Conservation (phyloP, 2,888 invertebrate species). For the Ernsta delagoae region DNA sequence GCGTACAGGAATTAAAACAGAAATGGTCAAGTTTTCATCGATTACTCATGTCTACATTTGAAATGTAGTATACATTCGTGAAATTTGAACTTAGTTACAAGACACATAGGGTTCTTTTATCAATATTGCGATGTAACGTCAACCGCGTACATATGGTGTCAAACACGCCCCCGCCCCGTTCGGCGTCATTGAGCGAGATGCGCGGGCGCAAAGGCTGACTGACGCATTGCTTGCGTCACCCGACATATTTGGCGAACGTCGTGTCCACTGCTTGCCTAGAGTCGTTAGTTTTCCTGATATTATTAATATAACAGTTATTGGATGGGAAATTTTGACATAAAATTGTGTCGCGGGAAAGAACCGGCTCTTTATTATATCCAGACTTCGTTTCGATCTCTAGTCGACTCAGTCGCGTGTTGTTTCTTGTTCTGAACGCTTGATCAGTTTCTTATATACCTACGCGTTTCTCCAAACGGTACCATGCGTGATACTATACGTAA, state of each 20-base stretch:
- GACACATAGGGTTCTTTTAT: constrained; percentile 32
- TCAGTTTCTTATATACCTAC: constrained; percentile 26
- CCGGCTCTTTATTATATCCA: constrained; percentile 31
- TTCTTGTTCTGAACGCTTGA: constrained; percentile 49
- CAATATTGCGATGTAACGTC: constrained; percentile 21
- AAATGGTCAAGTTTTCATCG: constrained; percentile 41
- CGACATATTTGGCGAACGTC: constrained; percentile 7
- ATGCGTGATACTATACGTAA: constrained; percentile 38
- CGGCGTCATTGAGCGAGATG: constrained; percentile 52
- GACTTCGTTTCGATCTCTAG: constrained; percentile 37
- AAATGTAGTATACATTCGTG: constrained; percentile 13
- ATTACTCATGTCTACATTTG: constrained; percentile 49
- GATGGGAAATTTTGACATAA: constrained; percentile 47
- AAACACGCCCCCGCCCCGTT: constrained; percentile 51
- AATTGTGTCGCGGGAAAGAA: constrained; percentile 31
- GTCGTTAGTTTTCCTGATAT: constrained; percentile 48
- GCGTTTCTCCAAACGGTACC: constrained; percentile 23
- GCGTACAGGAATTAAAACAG: constrained; percentile 9
- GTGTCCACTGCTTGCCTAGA: constrained; percentile 39
- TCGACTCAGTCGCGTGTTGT: constrained; percentile 56
- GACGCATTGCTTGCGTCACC: constrained; percentile 20
- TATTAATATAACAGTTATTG: constrained; percentile 51
- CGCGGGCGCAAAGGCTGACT: constrained; percentile 47
- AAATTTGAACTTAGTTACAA: constrained; percentile 19
- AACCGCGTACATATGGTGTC: constrained; percentile 42